Base-by-base conservation (phyloP, 2,888 invertebrate genomes). In the Tyria jacobaeae region DNA sequence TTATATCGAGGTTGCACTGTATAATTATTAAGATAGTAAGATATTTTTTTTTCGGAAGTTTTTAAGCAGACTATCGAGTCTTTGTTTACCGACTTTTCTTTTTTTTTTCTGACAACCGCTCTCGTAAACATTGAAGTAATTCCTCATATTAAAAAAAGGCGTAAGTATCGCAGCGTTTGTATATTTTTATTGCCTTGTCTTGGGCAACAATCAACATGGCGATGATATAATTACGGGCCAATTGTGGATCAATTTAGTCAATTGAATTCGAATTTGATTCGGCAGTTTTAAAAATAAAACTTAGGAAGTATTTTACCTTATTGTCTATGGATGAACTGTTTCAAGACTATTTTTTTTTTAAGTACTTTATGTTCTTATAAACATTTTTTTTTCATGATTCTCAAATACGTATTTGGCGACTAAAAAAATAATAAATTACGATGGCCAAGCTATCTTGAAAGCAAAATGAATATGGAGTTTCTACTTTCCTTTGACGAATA, bases 201-300 rank as follows among this genome's bases (percentile, higher is more conserved):
- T 54, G 52, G n/a, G n/a, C n/a, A 57, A 65, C 60, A 65, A 65
- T 57, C 60, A 57, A 66, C 37, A 65, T 58, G 48, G 65, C 58
- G 64, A 51, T 72, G 70, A 75, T 75, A 64, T 60, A 70, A 74
- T 72, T 55, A 62, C 31, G 37, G 49, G 48, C 54, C 73, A 74
- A 74, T 74, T 74, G 74, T 67, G 58, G 56, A 71, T 62, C 71
- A 58, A 65, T 74, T 69, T 67, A 47, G 41, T 50, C 73, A 74
- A 74, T 74, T 74, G 69, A 66, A 53, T 71, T 34, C 51, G 41
- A 66, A 62, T 73, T 62, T 70, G 21, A 15, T 34, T 47, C 25
- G 52, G 24, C 24, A 27, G 10, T 25, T 53, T 59, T 14, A 47
- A 59, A 47, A 44, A 52, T 27, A 52, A 47, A 59, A 58, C 15